phyloP scores from a whole-genome alignment of 1,140 invertebrate genomes.

The Platyscapa corneri region DNA sequence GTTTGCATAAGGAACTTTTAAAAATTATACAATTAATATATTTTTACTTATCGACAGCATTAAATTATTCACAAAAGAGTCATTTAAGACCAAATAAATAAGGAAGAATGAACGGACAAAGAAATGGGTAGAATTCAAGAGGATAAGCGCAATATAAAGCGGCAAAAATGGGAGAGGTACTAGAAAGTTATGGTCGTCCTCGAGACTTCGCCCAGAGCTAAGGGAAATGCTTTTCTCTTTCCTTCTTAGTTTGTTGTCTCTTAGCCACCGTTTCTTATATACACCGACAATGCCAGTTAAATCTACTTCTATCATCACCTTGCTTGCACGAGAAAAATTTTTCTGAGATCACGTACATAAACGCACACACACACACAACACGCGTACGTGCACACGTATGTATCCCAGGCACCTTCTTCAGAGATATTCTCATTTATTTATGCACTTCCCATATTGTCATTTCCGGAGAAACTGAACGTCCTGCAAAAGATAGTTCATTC shows the following conservation, averaged over 20 bases:
- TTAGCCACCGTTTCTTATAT: neutral
- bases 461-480: conserved; percentile 19
- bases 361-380: neutral
- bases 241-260: conserved; percentile 10
- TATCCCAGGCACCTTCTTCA: neutral
- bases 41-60: conserved; percentile 7
- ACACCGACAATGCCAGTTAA: neutral
- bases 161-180: conserved; percentile 39
- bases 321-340: neutral
- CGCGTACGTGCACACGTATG: neutral
- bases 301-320: conserved; percentile 23
- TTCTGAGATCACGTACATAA: neutral
- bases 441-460: conserved; percentile 25
- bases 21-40: conserved; percentile 40
- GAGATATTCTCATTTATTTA: conserved; percentile 38
- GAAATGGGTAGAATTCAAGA: conserved; percentile 5
- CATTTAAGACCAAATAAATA: conserved; percentile 40
- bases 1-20: neutral
- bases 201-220: conserved; percentile 36
- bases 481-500: conserved; percentile 13
- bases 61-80: conserved; percentile 23
- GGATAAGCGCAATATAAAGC: conserved; percentile 18
- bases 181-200: conserved; percentile 46
- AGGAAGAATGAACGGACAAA: conserved; percentile 8
- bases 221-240: conserved; percentile 41